Evolutionary conservation across 2,797 vertebrate genomes (phyloP).

Genomic region (Arrhamphus sclerolepis): DNA sequence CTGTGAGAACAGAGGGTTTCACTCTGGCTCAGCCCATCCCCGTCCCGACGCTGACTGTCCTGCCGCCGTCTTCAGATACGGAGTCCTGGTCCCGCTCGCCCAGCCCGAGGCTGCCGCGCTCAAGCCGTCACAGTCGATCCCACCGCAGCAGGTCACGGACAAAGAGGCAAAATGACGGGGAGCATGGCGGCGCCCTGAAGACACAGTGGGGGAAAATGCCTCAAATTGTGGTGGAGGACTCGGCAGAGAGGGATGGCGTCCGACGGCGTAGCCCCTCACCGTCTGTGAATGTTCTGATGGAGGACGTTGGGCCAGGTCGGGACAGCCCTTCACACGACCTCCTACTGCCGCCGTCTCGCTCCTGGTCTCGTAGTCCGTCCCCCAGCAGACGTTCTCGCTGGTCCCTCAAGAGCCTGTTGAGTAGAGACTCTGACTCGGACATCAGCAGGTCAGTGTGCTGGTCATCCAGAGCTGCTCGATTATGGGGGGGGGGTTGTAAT

Average conservation of each 20-base stretch:
- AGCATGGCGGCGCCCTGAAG: constrained; percentile 23
- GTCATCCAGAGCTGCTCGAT: neutral
- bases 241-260: neutral
- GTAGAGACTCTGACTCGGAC: constrained; percentile 81
- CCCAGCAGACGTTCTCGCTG: constrained; percentile 78
- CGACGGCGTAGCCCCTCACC: constrained; percentile 27
- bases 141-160: constrained; percentile 52
- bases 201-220: constrained; percentile 25
- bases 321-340: constrained; percentile 55
- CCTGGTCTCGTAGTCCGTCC: constrained; percentile 80
- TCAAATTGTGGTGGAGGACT: constrained; percentile 22
- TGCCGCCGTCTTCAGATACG: constrained; percentile 80
- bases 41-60: constrained; percentile 74
- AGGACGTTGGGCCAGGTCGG: constrained; percentile 34
- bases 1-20: constrained; percentile 41
- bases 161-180: constrained; percentile 50
- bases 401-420: constrained; percentile 80
- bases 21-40: constrained; percentile 61
- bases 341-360: constrained; percentile 68
- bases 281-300: constrained; percentile 54
- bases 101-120: constrained; percentile 66
- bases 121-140: constrained; percentile 40
- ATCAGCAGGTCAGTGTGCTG: constrained; percentile 81
- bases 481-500: no score
- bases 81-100: constrained; percentile 83